Base-by-base conservation (phyloP, 2,888 invertebrate genomes). In the Limenitis camilla region DNA sequence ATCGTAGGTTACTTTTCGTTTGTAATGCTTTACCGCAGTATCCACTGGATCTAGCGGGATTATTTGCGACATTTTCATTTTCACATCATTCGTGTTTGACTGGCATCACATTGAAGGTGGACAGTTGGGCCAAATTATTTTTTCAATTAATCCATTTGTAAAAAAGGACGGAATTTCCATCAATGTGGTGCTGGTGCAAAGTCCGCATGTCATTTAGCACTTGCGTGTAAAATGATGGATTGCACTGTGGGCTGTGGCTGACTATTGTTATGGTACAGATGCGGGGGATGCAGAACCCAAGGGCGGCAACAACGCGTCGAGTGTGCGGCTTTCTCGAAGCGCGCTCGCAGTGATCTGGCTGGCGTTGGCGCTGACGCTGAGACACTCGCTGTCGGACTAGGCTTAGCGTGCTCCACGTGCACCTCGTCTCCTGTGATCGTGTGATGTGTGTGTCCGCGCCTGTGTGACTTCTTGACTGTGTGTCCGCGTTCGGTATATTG, bases 1-100 rank as follows among this genome's bases (percentile, higher is more conserved):
- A 76, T 79, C 76, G 85, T 85, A 86, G 84, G 87, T 87, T 80
- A 71, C 61, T 69, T 76, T 81, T 73, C 61, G 68, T 81, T 79
- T 75, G 69, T 71, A 74, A 75, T 70, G 69, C 67, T 69, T 76
- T 67, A 61, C 55, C 66, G 62, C 65, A 41, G 68, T 66, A 59
- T 67, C 62, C 66, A 64, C 49, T 39, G 45, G 42, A 36, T 51
- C 19, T 40, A 35, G 9, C 40, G 47, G 56, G 53, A 48, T 51
- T 35, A 19, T 33, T 56, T 56, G 40, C 40, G 42, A 48, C 42
- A 55, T 50, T 49, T 51, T 52, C 51, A 46, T 52, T 40, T 51
- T 50, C 55, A 48, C 48, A 36, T 32, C 56, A 59, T 56, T 57
- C 57, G 53, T 59, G 40, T 43, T 56, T 49, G 53, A 52, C 9